Conservation (phyloP, 2,888 invertebrate species). For the Pseudococcus viburni region DNA sequence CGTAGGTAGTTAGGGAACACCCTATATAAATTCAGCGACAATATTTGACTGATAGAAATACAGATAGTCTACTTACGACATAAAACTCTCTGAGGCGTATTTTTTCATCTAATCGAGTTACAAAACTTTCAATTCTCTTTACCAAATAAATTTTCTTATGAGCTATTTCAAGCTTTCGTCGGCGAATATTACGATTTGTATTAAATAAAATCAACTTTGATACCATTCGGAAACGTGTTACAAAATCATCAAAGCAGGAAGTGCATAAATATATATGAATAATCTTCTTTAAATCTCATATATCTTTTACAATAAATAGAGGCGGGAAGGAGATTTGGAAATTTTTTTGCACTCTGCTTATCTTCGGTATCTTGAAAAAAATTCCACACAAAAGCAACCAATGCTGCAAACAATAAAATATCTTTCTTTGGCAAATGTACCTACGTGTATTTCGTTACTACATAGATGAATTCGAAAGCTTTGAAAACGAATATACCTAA, state of each 20-base stretch:
- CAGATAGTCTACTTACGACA: background rate
- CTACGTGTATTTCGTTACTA: background rate
- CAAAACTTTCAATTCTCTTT: background rate
- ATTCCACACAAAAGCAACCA: background rate
- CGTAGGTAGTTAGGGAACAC: background rate
- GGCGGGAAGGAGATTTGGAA: background rate
- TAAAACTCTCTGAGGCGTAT: background rate
- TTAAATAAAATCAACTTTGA: background rate
- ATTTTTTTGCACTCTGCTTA: background rate
- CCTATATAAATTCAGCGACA: background rate
- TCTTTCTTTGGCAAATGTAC: slow-evolving; percentile 3
- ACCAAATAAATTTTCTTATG: slow-evolving; percentile 15
- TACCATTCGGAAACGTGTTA: slow-evolving; percentile 1
- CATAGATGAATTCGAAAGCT: background rate
- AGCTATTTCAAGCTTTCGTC: background rate
- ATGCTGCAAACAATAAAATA: background rate
- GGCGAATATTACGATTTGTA: background rate
- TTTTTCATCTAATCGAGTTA: background rate
- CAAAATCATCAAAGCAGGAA: background rate
- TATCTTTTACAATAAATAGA: background rate
- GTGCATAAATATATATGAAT: background rate
- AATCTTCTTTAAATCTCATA: background rate
- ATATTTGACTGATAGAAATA: slow-evolving; percentile 27
- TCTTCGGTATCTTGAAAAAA: background rate
- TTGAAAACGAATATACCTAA: slow-evolving; percentile 1